Conservation (phyloP, 2,888 invertebrate species). For the Aricia artaxerxes region DNA sequence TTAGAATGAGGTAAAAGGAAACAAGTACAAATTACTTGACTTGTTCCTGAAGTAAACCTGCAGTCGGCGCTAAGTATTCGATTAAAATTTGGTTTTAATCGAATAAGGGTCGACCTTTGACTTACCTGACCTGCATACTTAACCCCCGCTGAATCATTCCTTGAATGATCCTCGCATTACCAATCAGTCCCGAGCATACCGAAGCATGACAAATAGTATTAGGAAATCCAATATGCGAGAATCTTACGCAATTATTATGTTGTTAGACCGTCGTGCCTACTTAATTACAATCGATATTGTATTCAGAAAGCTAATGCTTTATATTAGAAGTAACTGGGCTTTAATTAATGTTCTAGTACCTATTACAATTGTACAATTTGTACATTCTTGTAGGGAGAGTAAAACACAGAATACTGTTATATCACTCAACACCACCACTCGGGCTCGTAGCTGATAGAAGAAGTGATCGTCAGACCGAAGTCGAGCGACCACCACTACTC, state of each 20-base stretch:
- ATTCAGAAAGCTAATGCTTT: neutral
- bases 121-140: constrained; percentile 2
- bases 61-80: neutral
- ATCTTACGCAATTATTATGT: neutral
- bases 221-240: constrained; percentile 2
- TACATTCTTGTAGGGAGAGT: too few relatives aligned
- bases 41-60: neutral
- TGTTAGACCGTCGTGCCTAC: neutral
- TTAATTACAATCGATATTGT: neutral
- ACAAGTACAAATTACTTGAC: neutral
- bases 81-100: neutral
- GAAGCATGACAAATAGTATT: neutral
- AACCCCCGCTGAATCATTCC: neutral
- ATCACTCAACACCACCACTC: too few relatives aligned
- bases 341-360: too few relatives aligned
- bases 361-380: too few relatives aligned
- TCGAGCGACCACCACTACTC: too few relatives aligned
- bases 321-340: too few relatives aligned
- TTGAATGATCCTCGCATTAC: neutral
- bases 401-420: too few relatives aligned
- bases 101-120: neutral
- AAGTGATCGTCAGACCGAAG: too few relatives aligned
- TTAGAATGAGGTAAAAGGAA: neutral
- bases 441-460: too few relatives aligned
- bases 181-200: neutral